phyloP scores from a whole-genome alignment of 1,140 invertebrate species.

The Daktulosphaira vitifoliae region DNA sequence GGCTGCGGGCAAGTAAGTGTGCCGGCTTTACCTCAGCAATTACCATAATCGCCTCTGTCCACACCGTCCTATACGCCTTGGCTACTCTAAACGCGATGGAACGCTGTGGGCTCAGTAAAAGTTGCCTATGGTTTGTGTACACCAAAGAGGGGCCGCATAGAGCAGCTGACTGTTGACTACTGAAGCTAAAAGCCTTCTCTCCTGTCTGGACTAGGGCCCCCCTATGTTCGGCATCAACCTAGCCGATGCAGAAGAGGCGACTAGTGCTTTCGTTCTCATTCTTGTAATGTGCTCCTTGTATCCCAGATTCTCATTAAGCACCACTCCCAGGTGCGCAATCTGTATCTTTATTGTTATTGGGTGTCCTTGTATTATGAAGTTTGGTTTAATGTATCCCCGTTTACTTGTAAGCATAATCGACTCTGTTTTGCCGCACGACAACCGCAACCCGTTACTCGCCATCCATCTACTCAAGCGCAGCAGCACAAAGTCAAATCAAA shows the following conservation, averaged over 20 bases:
- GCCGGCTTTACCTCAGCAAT: not conserved
- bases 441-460: not conserved
- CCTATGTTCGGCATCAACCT: constrained; percentile 20
- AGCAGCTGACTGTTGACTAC: not conserved
- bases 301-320: not conserved
- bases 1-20: not conserved
- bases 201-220: not conserved
- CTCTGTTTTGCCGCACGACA: constrained; percentile 14
- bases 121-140: not conserved
- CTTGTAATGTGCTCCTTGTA: not conserved
- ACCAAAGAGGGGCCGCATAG: not conserved
- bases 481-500: not conserved
- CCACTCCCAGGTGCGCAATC: constrained; percentile 16
- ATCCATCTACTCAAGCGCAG: not conserved
- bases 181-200: not conserved
- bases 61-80: not conserved
- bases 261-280: not conserved
- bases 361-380: not conserved
- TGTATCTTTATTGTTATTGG: not conserved
- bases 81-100: not conserved
- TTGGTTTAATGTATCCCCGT: not conserved
- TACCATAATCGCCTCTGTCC: not conserved
- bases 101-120: not conserved
- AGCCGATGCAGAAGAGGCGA: not conserved
- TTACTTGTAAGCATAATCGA: not conserved